A percentile compares a stretch with the other conserved stretches of the same genome.
Evolutionary conservation across 1,140 invertebrate species (phyloP).

Genomic region (Dendroctonus ponderosae): DNA sequence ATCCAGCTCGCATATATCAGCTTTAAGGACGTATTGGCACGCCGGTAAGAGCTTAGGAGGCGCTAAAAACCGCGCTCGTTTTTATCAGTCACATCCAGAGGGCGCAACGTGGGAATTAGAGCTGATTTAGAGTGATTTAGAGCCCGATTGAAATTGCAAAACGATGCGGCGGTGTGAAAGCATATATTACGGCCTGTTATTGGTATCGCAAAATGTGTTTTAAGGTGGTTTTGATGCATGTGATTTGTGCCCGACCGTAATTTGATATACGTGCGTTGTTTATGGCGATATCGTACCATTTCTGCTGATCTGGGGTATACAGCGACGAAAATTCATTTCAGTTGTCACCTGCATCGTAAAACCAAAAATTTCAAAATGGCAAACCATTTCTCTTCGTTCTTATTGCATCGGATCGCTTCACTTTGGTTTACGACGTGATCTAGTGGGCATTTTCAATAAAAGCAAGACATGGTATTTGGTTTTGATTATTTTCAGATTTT

Average conservation of each 20-base stretch:
- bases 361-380: too few species aligned
- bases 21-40: constrained; percentile 11
- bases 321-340: too few species aligned
- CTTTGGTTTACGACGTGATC: too few species aligned
- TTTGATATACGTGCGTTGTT: constrained; percentile 17
- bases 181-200: constrained; percentile 21
- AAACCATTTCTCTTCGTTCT: too few species aligned
- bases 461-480: too few species aligned
- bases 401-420: too few species aligned
- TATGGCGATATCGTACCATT: too few species aligned
- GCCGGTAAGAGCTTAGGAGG: not conserved
- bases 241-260: constrained; percentile 15
- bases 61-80: constrained; percentile 21
- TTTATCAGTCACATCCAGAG: constrained; percentile 24
- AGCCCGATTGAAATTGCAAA: constrained; percentile 29
- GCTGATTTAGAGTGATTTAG: constrained; percentile 28
- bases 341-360: too few species aligned
- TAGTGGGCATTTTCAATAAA: too few species aligned
- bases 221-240: constrained; percentile 16
- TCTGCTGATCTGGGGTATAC: too few species aligned
- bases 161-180: constrained; percentile 21
- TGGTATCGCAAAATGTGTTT: constrained; percentile 24
- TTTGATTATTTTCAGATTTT: too few species aligned
- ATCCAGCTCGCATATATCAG: constrained; percentile 10
- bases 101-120: constrained; percentile 27